phyloP scores from a whole-genome alignment of 1,140 invertebrate species.

The Steinernema feltiae region DNA sequence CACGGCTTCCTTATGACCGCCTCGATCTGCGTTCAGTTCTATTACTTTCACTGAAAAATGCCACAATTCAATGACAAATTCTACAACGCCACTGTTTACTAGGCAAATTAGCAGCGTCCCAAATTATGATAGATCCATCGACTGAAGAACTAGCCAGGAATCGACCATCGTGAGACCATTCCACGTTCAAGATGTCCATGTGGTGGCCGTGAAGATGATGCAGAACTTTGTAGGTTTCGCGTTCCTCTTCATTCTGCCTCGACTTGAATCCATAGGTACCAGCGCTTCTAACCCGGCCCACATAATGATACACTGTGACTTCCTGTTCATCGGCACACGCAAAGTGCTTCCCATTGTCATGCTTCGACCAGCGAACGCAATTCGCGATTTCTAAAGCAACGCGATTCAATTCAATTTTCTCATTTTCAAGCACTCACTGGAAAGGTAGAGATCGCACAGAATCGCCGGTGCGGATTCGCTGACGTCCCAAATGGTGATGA shows the following conservation, averaged over 20 bases:
- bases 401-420: too few relatives aligned
- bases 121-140: conserved; percentile 89
- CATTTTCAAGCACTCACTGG: not conserved
- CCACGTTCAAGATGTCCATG: conserved; percentile 78
- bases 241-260: conserved; percentile 20
- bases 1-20: conserved; percentile 69
- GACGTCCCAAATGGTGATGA: conserved; percentile 28
- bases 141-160: conserved; percentile 90
- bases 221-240: too few relatives aligned
- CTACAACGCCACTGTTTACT: conserved; percentile 52
- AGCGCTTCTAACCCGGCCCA: too few relatives aligned
- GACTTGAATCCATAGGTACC: conserved; percentile 20
- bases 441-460: conserved; percentile 7
- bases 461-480: conserved; percentile 8
- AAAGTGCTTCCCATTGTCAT: conserved; percentile 18
- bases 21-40: conserved; percentile 61
- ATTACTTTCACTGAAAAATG: conserved; percentile 59
- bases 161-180: conserved; percentile 86
- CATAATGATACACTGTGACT: conserved; percentile 26
- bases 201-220: not conserved
- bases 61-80: conserved; percentile 20
- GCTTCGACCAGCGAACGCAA: conserved; percentile 32
- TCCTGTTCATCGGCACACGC: conserved; percentile 25
- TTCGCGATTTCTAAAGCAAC: conserved; percentile 28
- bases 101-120: conserved; percentile 85